Conservation (phyloP, 2,888 invertebrate genomes). For the Platynereis dumerilii region DNA sequence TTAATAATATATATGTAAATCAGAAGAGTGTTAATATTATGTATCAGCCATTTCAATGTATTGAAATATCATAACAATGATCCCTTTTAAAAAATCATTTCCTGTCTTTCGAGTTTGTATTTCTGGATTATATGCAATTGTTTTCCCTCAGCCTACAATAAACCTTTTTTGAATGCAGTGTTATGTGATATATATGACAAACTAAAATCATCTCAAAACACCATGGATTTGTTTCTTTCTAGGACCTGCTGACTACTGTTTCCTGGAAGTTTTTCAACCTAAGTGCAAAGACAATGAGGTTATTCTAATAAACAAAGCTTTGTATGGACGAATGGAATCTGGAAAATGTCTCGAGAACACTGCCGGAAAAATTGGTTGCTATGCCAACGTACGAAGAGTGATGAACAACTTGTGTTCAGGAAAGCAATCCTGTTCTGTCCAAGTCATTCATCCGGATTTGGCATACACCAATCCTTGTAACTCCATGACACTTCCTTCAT, state of each 20-base stretch:
- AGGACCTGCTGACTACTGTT: neutral
- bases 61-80: too few species aligned
- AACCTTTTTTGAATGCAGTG: too few species aligned
- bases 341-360: conserved; percentile 7
- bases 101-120: too few species aligned
- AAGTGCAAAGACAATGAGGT: conserved; percentile 12
- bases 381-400: conserved; percentile 12
- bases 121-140: too few species aligned
- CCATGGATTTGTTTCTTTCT: too few species aligned
- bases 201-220: too few species aligned
- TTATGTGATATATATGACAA: too few species aligned
- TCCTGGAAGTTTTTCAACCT: conserved; percentile 6
- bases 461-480: conserved; percentile 5
- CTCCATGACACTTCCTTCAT: conserved; percentile 1
- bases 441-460: conserved; percentile 10
- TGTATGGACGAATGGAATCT: conserved; percentile 11
- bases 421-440: conserved; percentile 8
- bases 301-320: conserved; percentile 8
- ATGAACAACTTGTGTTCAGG: conserved; percentile 16
- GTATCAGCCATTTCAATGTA: too few species aligned
- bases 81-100: too few species aligned
- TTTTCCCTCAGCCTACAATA: too few species aligned
- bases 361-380: conserved; percentile 10
- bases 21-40: too few species aligned
- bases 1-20: too few species aligned